Percentiles rank a stretch among this genome's conserved stretches.
These are phyloP conservation scores for Fragum whitleyi DNA, from an alignment of 2,888 invertebrate genomes.

Conservation along the genomic window DNA sequence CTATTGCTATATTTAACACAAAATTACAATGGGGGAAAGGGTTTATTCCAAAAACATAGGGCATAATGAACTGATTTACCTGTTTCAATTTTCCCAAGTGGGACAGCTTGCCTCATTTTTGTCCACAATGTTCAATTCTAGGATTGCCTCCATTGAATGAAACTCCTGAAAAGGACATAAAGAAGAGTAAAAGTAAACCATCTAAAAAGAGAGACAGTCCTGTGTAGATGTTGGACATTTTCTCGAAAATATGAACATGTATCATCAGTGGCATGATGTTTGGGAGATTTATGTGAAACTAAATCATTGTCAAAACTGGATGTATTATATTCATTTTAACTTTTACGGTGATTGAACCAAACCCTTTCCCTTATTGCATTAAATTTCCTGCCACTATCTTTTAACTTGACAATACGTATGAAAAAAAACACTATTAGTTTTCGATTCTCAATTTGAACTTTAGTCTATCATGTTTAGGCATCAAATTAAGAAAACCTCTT, in stretches of 20 bases:
- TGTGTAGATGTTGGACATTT: constrained; percentile 4
- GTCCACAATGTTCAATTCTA: constrained; percentile 13
- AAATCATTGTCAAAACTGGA: background rate
- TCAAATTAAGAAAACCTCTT: too few relatives aligned
- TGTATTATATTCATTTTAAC: background rate
- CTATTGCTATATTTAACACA: too few relatives aligned
- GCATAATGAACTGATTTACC: background rate
- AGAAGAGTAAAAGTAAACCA: constrained; percentile 52
- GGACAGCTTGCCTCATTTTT: too few relatives aligned
- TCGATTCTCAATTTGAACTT: too few relatives aligned
- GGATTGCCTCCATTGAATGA: constrained; percentile 24
- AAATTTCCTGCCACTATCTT: background rate
- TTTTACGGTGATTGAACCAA: background rate
- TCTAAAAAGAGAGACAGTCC: constrained; percentile 42
- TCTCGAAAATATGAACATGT: background rate
- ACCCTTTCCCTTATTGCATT: background rate
- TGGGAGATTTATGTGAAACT: background rate
- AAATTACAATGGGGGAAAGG: background rate
- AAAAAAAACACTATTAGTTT: too few relatives aligned
- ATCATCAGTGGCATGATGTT: background rate
- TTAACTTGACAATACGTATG: too few relatives aligned
- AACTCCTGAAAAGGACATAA: constrained; percentile 43
- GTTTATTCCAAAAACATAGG: background rate
- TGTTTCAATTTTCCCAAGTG: too few relatives aligned
- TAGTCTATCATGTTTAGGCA: too few relatives aligned